Evolutionary conservation across 2,797 vertebrate genomes (phyloP), one percentile per base, ranked within the genome.

Genomic region (Anguilla anguilla): DNA sequence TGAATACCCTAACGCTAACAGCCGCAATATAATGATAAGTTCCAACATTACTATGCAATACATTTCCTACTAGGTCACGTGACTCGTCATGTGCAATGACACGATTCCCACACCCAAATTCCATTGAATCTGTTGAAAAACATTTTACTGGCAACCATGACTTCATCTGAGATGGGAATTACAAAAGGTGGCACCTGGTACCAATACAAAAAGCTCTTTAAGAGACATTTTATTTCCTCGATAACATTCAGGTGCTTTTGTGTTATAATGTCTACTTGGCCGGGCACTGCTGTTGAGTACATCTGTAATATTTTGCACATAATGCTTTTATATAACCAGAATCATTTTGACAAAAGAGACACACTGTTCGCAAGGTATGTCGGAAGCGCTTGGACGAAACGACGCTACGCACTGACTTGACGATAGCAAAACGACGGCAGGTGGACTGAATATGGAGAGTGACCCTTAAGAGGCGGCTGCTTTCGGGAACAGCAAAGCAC

Each of bases 381-480:
- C 13, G 55, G 77, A 69, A 51, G 77, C 77, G 28, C 13, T 57
- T 15, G 17, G 25, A 0, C n/a, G 64, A 86, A 88, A 77, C 35
- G 28, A 81, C 77, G 13, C 81, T 31, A 55, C 86, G 69, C 61
- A 51, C 61, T 55, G 46, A 77, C 43, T 69, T 82, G 59, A 86
- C 87, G 85, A 86, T 89, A 79, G 67, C 39, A 31, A 88, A 69
- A 88, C 49, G 31, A 82, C 31, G 87, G 28, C 6, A 25, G n/a
- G 35, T 43, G 59, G 46, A 35, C 53, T 25, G 46, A 64, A 84
- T 83, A 39, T 35, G 39, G 49, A 49, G 72, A 88, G 86, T 51
- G 31, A 85, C 61, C 74, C 83, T 86, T 88, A 89, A 35, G 89
- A 91, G 88, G 84, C 85, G 79, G 84, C 88, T 87, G 82, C 89